Base-by-base conservation (phyloP, 2,888 invertebrate genomes). In the Eupeodes luniger region DNA sequence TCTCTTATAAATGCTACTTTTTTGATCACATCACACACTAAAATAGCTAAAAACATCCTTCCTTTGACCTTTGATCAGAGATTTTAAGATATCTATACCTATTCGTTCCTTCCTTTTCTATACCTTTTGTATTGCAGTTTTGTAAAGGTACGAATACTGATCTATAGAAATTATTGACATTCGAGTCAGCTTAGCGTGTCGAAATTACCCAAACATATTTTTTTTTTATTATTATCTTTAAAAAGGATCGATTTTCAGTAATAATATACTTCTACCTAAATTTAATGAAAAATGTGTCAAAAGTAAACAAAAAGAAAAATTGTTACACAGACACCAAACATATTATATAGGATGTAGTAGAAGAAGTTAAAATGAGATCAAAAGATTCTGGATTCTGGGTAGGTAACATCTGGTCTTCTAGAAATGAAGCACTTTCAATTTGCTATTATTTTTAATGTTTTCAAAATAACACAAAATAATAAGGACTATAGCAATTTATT, bases 111-210 rank as follows among this genome's bases (percentile, higher is more conserved):
- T 78, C 27, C 0, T 27, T 27, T 27, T 27, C 27, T 27, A 27
- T 27, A 27, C 27, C 27, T 59, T 12, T 72, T 49, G 16, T 44
- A 27, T 77, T 14, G 34, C 27, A 55, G 7, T 12, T 16, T 9
- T 53, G 34, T 16, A 3, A 14, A 14, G 1, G 1, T 27, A 27
- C 27, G 1, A 27, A 27, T 27, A 27, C 27, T 10, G 36, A 11
- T 44, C 36, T 62, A 53, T 57, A 66, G 66, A 47, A 49, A 66
- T 82, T 55, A 85, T 75, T 69, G 81, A 81, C 85, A 85, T 85
- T 85, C 74, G 85, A 88, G 85, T 78, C 88, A 75, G 77, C 81
- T 85, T 85, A 85, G 88, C 88, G 85, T 85, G 88, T 85, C 88
- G 85, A 85, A 88, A 88, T 88, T 78, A 85, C 85, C 85, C 88